Evolutionary conservation across 2,888 invertebrate species (phyloP).

Genomic region (Linnaemya vulpina): DNA sequence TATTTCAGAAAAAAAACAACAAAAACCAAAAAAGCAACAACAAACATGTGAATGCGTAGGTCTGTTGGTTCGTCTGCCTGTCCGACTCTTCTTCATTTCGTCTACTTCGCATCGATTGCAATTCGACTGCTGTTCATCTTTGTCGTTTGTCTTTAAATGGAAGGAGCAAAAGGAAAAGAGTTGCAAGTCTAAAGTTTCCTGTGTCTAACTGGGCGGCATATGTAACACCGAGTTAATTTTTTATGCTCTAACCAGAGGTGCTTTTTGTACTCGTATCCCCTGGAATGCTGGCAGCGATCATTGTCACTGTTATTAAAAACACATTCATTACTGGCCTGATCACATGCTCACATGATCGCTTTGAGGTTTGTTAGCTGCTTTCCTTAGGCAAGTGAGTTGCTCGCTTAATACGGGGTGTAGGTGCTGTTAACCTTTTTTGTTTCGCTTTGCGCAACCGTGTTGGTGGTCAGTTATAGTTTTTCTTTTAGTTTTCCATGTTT

Average conservation of each 20-base stretch:
- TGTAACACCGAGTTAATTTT: slow-evolving; percentile 54
- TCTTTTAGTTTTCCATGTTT: slow-evolving; percentile 49
- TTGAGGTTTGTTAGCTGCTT: not conserved
- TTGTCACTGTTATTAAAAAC: slow-evolving; percentile 83
- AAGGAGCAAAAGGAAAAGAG: slow-evolving; percentile 3
- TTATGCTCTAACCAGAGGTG: slow-evolving; percentile 47
- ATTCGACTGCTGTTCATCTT: slow-evolving; percentile 82
- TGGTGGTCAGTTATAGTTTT: slow-evolving; percentile 67
- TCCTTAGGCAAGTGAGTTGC: slow-evolving; percentile 13
- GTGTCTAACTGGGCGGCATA: slow-evolving; percentile 66
- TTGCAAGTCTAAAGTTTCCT: slow-evolving; percentile 64
- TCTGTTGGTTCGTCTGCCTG: slow-evolving; percentile 15
- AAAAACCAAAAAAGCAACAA: not conserved
- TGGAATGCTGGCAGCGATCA: slow-evolving; percentile 78
- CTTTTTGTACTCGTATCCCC: slow-evolving; percentile 46
- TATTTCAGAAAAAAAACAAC: slow-evolving; percentile 56
- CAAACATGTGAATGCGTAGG: slow-evolving; percentile 61
- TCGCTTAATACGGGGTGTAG: slow-evolving; percentile 60
- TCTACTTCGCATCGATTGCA: slow-evolving; percentile 79
- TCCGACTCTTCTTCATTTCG: slow-evolving; percentile 39
- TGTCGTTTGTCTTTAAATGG: slow-evolving; percentile 65
- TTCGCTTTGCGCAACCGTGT: slow-evolving; percentile 36
- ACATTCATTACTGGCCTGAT: slow-evolving; percentile 81
- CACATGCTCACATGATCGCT: slow-evolving; percentile 50
- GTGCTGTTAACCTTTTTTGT: slow-evolving; percentile 65